These are phyloP conservation scores for Clarias macrocephalus DNA, from an alignment of 2,113 vertebrate species.

Conservation along the genomic window DNA sequence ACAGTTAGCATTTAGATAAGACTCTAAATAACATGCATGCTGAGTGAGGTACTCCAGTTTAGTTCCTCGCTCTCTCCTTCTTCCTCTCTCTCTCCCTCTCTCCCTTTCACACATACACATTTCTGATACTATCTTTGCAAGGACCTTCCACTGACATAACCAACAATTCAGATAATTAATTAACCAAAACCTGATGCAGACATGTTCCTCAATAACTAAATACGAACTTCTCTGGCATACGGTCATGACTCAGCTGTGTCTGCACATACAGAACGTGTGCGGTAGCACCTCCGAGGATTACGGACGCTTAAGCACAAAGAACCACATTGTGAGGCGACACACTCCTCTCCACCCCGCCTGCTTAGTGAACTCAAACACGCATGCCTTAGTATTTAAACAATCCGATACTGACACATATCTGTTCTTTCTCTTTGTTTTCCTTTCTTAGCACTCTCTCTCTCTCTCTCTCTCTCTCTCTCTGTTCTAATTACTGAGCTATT, in stretches of 20 bases:
- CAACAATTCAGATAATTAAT: no score
- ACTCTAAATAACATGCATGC: no score
- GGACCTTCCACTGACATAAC: no score
- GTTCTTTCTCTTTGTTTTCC: background rate
- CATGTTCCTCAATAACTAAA: no score
- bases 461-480: background rate
- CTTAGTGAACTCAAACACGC: slow-evolving; percentile 9
- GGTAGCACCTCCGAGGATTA: slow-evolving; percentile 4
- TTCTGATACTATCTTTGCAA: no score
- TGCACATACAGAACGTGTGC: slow-evolving; percentile 16
- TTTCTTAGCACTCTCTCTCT: background rate
- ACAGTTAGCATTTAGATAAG: slow-evolving; percentile 2
- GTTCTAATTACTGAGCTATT: background rate
- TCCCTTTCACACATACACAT: background rate
- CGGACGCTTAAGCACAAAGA: background rate
- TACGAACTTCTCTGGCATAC: background rate
- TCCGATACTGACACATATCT: slow-evolving; percentile 6
- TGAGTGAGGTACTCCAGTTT: background rate
- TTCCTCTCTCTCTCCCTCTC: background rate
- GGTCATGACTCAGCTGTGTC: background rate
- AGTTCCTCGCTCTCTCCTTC: background rate
- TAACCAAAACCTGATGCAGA: background rate
- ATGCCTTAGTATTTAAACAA: slow-evolving; percentile 19
- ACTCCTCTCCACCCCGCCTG: slow-evolving; percentile 2
- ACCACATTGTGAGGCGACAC: slow-evolving; percentile 20